Conservation (phyloP, 2,888 invertebrate species). For the Dasysyrphus tricinctus region DNA sequence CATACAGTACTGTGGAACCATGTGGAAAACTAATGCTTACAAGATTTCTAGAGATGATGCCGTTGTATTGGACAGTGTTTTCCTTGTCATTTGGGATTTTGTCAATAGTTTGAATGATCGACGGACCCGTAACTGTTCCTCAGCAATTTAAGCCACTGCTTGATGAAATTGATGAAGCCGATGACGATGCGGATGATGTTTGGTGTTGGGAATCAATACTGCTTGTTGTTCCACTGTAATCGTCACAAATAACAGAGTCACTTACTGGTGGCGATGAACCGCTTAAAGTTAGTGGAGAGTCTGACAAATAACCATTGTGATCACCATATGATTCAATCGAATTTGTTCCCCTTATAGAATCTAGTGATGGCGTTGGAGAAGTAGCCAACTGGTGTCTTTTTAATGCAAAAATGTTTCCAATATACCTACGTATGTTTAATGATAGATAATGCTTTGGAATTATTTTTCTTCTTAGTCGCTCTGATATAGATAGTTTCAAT, state of each 20-base stretch:
- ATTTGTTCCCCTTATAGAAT: no score
- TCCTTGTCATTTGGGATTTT: conserved; percentile 60
- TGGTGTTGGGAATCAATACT: no score
- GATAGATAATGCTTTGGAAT: background rate
- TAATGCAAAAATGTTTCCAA: no score
- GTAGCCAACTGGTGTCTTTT: no score
- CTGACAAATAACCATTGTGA: no score
- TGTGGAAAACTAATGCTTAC: conserved; percentile 82
- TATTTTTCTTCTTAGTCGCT: conserved; percentile 20
- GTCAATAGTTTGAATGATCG: conserved; percentile 52
- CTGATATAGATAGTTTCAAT: background rate
- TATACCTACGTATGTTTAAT: background rate
- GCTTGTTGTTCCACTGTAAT: no score
- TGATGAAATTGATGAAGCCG: conserved; percentile 81
- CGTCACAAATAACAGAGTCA: no score
- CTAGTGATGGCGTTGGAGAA: no score
- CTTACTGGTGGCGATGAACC: no score
- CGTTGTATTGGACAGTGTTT: conserved; percentile 75
- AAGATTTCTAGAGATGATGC: conserved; percentile 75
- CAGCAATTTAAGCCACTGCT: conserved; percentile 85
- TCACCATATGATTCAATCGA: no score
- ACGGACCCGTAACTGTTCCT: conserved; percentile 67
- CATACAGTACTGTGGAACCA: conserved; percentile 91
- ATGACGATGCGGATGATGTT: conserved; percentile 81
- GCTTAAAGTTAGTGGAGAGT: no score